These are phyloP conservation scores for Phycodurus eques DNA, from an alignment of 2,113 vertebrate genomes.

Conservation along the genomic window DNA sequence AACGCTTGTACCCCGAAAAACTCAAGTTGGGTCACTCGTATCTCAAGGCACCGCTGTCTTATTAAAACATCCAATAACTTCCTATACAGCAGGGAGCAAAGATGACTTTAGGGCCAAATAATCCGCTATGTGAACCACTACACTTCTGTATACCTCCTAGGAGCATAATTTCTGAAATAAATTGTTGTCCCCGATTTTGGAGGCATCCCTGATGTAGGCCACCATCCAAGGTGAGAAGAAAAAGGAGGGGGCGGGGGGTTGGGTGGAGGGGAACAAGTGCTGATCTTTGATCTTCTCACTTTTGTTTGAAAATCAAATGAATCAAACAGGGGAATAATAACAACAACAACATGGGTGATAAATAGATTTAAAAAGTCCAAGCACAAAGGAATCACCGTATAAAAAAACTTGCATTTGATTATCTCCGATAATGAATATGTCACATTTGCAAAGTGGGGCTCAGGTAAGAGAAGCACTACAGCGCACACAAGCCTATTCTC, in stretches of 20 bases:
- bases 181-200: conserved; percentile 43
- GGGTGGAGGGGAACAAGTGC: conserved; percentile 45
- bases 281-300: conserved; percentile 79
- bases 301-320: conserved; percentile 80
- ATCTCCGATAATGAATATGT: conserved; percentile 77
- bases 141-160: neutral
- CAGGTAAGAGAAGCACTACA: conserved; percentile 70
- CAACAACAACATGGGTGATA: conserved; percentile 61
- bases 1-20: too few relatives aligned
- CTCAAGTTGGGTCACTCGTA: too few relatives aligned
- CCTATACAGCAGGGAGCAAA: too few relatives aligned
- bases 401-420: conserved; percentile 75
- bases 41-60: too few relatives aligned
- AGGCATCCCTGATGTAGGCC: conserved; percentile 63
- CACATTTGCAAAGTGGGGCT: conserved; percentile 72
- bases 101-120: too few relatives aligned
- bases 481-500: conserved; percentile 64
- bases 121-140: neutral
- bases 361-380: conserved; percentile 54
- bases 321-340: conserved; percentile 75
- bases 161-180: neutral
- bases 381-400: conserved; percentile 67
- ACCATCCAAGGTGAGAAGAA: conserved; percentile 58
- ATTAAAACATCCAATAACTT: too few relatives aligned
- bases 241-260: conserved; percentile 27